Evolutionary conservation across 2,797 vertebrate species (phyloP).

Genomic region (Semaprochilodus insignis): DNA sequence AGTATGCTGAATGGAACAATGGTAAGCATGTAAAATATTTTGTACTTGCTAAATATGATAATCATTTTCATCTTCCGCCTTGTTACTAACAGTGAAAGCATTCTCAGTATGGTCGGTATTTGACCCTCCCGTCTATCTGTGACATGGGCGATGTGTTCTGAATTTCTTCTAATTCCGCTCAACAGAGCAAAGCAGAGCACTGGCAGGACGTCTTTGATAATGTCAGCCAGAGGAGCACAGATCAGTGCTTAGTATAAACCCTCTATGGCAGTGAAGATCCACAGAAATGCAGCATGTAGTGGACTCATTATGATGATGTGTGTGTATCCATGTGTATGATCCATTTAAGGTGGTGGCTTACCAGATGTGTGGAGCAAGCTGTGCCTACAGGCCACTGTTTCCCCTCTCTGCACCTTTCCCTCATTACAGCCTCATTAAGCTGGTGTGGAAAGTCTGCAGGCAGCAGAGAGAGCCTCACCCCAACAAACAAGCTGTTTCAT

Average conservation of each 20-base stretch:
- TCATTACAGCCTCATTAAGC: slow-evolving; percentile 72
- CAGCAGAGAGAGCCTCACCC: slow-evolving; percentile 28
- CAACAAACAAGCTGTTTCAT: slow-evolving; percentile 52
- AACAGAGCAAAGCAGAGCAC: slow-evolving; percentile 46
- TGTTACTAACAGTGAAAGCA: slow-evolving; percentile 10
- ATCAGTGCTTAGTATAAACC: slow-evolving; percentile 66
- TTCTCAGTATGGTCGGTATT: slow-evolving; percentile 18
- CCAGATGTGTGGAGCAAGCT: not conserved
- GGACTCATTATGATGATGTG: slow-evolving; percentile 11
- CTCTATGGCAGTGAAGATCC: slow-evolving; percentile 1
- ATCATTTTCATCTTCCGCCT: slow-evolving; percentile 3
- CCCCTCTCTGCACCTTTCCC: slow-evolving; percentile 49
- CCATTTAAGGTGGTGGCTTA: slow-evolving; percentile 15
- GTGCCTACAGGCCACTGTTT: slow-evolving; percentile 62
- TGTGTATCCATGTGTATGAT: slow-evolving; percentile 24
- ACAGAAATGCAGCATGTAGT: not conserved
- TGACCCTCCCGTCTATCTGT: slow-evolving; percentile 45
- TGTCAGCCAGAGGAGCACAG: slow-evolving; percentile 58
- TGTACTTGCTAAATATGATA: not conserved
- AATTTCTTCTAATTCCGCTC: slow-evolving; percentile 61
- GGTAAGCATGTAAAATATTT: not conserved
- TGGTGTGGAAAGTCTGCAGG: slow-evolving; percentile 63
- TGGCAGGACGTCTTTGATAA: slow-evolving; percentile 59
- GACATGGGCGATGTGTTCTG: slow-evolving; percentile 47
- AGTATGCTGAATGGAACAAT: not conserved